Evolutionary conservation across 2,113 vertebrate genomes (phyloP).

Genomic region (Chloropsis cyanopogon): DNA sequence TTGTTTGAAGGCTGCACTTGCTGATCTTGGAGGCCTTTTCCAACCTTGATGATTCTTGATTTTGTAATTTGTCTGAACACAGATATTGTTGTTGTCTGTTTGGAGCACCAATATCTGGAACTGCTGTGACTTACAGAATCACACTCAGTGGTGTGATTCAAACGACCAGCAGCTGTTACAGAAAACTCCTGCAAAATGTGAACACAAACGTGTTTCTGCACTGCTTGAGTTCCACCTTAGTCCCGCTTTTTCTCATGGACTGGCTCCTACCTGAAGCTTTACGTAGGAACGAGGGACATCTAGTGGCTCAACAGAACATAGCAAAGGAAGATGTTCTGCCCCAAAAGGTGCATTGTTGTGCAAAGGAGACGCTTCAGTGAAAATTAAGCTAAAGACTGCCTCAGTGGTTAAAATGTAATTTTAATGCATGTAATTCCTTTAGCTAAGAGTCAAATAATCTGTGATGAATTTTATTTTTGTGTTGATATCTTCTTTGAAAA

Average conservation of each 20-base stretch:
- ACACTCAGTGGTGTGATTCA: neutral
- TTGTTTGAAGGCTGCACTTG: neutral
- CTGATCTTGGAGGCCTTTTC: neutral
- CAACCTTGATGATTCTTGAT: neutral
- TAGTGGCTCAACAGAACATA: neutral
- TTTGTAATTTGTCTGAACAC: neutral
- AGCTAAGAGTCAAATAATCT: neutral
- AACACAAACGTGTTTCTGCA: neutral
- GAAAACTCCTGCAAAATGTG: neutral
- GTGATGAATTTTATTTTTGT: neutral
- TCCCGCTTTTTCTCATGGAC: neutral
- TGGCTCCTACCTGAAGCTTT: neutral
- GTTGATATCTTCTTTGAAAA: neutral
- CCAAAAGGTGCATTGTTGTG: neutral
- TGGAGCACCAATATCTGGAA: neutral
- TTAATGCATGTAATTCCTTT: neutral
- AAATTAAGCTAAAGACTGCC: neutral
- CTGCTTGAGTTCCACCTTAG: neutral
- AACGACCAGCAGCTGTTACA: neutral
- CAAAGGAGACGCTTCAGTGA: neutral
- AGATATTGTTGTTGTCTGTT: neutral
- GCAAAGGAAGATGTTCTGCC: neutral
- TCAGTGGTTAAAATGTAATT: neutral
- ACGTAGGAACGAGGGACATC: slow-evolving; percentile 31
- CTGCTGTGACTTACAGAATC: neutral